phyloP scores from a whole-genome alignment of 2,797 vertebrate species.

The Chromis chromis region DNA sequence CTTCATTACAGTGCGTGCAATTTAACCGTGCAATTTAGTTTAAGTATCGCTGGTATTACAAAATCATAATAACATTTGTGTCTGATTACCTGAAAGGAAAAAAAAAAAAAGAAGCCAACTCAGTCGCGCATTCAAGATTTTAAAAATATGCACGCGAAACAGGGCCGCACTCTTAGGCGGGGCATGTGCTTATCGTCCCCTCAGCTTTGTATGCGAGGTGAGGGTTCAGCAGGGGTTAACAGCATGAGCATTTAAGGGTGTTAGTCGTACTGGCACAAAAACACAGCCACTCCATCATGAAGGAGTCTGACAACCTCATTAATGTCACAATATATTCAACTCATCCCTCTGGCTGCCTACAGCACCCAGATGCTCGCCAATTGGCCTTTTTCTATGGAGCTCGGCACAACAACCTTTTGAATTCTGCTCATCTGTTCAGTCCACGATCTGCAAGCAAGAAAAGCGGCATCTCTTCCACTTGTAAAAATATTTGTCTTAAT shows the following conservation, averaged over 20 bases:
- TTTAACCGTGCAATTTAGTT: conserved; percentile 21
- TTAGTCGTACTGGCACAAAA: conserved; percentile 82
- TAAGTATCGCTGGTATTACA: conserved; percentile 21
- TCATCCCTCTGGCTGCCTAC: conserved; percentile 72
- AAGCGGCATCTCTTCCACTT: conserved; percentile 47
- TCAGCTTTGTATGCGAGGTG: conserved; percentile 69
- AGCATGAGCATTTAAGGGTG: conserved; percentile 82
- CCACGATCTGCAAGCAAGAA: conserved; percentile 9
- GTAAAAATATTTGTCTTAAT: conserved; percentile 70
- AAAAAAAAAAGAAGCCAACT: no score
- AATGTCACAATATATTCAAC: conserved; percentile 86
- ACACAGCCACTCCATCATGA: conserved; percentile 82
- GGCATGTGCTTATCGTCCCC: conserved; percentile 62
- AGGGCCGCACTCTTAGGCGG: conserved; percentile 54
- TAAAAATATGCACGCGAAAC: conserved; percentile 24
- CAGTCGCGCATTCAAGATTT: background rate
- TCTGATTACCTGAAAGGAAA: conserved; percentile 10
- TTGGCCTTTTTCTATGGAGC: conserved; percentile 60
- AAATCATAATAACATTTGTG: conserved; percentile 15
- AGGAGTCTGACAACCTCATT: conserved; percentile 83
- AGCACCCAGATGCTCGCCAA: conserved; percentile 75
- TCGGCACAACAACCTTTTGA: conserved; percentile 66
- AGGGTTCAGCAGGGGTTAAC: conserved; percentile 82
- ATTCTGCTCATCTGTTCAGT: conserved; percentile 63
- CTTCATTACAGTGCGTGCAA: conserved; percentile 9